phyloP scores from a whole-genome alignment of 2,797 vertebrate species.

The Squalus acanthias region DNA sequence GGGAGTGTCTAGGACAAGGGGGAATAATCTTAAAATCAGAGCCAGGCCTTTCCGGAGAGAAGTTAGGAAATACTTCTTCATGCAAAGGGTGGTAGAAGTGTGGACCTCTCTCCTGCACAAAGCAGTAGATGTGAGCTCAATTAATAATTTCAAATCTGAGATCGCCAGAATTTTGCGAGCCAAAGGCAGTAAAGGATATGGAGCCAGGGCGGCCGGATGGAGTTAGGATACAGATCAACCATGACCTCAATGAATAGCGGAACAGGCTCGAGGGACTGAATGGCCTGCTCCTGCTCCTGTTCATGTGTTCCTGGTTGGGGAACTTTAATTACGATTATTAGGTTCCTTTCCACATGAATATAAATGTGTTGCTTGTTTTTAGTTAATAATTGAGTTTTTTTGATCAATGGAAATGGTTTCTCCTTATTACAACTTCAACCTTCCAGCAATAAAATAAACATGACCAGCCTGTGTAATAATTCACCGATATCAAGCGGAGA shows the following conservation, averaged over 20 bases:
- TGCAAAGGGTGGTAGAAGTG: too few species aligned
- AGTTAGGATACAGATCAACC: not conserved
- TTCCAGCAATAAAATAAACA: not conserved
- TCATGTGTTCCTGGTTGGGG: not conserved
- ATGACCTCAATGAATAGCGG: not conserved
- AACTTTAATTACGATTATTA: not conserved
- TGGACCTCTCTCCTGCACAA: too few species aligned
- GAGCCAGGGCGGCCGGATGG: too few species aligned
- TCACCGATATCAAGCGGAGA: not conserved
- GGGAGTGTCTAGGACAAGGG: too few species aligned
- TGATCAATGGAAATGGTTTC: not conserved
- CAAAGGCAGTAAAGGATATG: too few species aligned
- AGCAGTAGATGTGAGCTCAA: too few species aligned
- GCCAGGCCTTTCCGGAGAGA: too few species aligned
- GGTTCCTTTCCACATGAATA: not conserved
- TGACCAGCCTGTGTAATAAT: not conserved
- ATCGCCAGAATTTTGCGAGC: too few species aligned
- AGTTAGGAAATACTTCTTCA: too few species aligned
- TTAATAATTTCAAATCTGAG: too few species aligned
- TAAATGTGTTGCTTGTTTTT: not conserved
- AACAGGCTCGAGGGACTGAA: not conserved
- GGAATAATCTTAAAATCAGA: too few species aligned
- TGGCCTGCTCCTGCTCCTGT: not conserved
- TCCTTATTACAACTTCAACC: not conserved
- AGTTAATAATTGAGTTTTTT: not conserved